Conservation (phyloP, 2,113 vertebrate species). For the Arenaria interpres region DNA sequence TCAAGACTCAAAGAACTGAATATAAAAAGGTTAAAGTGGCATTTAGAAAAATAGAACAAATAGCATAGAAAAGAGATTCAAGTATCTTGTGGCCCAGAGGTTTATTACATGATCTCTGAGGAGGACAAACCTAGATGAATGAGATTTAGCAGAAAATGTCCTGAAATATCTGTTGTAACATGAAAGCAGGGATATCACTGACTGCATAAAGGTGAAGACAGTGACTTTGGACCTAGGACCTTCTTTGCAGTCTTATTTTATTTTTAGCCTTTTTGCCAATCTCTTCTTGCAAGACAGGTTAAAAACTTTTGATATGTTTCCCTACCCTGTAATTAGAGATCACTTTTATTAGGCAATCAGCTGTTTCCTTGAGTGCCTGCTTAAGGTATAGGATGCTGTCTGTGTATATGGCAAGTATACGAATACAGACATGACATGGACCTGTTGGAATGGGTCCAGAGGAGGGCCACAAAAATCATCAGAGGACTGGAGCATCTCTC, state of each 20-base stretch:
- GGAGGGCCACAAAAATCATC: background rate
- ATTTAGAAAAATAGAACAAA: constrained; percentile 51
- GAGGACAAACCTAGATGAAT: constrained; percentile 8
- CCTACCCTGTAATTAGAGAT: background rate
- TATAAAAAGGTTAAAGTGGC: constrained; percentile 31
- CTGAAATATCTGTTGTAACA: constrained; percentile 14
- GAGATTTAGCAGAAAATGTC: constrained; percentile 49
- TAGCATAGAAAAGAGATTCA: constrained; percentile 23
- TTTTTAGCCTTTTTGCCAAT: background rate
- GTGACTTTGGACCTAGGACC: background rate
- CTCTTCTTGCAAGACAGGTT: background rate
- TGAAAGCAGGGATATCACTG: background rate
- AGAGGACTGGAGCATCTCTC: background rate
- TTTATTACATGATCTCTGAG: constrained; percentile 29
- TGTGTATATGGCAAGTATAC: background rate
- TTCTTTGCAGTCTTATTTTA: background rate
- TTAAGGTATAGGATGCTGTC: background rate
- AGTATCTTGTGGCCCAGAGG: background rate
- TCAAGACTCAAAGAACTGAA: constrained; percentile 29
- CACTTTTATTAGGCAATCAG: background rate
- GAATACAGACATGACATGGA: background rate
- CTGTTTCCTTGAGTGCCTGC: background rate
- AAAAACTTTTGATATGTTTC: background rate
- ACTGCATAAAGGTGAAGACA: background rate
- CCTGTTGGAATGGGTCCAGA: background rate